Conservation (phyloP, 2,797 vertebrate species). For the Hybognathus amarus region DNA sequence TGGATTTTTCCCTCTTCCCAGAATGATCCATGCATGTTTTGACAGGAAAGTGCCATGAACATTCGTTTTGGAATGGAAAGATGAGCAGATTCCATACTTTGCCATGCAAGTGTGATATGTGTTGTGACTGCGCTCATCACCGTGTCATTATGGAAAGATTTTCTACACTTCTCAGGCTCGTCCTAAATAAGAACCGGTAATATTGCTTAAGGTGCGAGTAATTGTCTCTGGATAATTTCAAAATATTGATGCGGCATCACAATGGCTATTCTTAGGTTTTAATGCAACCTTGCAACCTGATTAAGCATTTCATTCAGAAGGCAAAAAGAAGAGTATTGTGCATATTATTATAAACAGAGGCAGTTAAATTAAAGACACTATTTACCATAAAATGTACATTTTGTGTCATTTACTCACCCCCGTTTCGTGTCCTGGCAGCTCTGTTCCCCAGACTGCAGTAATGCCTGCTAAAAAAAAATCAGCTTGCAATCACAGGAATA, state of each 20-base stretch:
- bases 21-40: slow-evolving; percentile 59
- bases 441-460: neutral
- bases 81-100: slow-evolving; percentile 64
- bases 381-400: neutral
- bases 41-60: slow-evolving; percentile 63
- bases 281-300: neutral
- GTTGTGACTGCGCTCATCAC: slow-evolving; percentile 66
- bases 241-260: slow-evolving; percentile 3
- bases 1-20: slow-evolving; percentile 47
- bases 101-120: slow-evolving; percentile 69
- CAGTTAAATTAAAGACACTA: neutral
- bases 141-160: slow-evolving; percentile 62
- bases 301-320: neutral
- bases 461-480: neutral
- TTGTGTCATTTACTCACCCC: neutral
- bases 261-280: neutral
- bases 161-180: slow-evolving; percentile 38
- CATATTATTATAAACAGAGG: neutral
- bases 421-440: neutral
- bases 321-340: neutral
- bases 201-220: slow-evolving; percentile 50
- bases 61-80: slow-evolving; percentile 61
- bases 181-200: slow-evolving; percentile 44
- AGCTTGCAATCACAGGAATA: too few species aligned
- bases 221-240: slow-evolving; percentile 23